phyloP scores from a whole-genome alignment of 2,888 invertebrate genomes.

The Suillia variegata region DNA sequence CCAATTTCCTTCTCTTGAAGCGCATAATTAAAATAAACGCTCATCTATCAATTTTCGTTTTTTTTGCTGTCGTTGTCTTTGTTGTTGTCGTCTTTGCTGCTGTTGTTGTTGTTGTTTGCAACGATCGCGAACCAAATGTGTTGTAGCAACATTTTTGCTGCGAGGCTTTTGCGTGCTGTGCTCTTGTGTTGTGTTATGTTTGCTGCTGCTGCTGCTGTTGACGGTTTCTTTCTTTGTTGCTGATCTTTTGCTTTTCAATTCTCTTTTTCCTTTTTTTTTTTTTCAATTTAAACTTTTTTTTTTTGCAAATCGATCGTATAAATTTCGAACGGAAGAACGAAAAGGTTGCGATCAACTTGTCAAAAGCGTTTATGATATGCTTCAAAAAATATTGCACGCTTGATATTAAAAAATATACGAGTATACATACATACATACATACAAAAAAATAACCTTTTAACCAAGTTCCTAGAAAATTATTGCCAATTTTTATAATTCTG shows the following conservation, averaged over 20 bases:
- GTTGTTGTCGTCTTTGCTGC: background rate
- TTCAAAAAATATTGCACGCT: slow-evolving; percentile 24
- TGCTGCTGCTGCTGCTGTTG: slow-evolving; percentile 1
- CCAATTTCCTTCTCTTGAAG: slow-evolving; percentile 26
- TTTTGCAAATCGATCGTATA: background rate
- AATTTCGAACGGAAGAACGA: background rate
- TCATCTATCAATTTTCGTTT: slow-evolving; percentile 23
- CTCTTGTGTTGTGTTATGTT: background rate
- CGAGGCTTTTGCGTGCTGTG: background rate
- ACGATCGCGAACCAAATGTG: background rate
- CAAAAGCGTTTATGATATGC: slow-evolving; percentile 30
- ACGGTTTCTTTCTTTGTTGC: slow-evolving; percentile 1
- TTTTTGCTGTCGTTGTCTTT: background rate
- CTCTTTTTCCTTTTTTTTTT: background rate
- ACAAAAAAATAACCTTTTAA: too few species aligned
- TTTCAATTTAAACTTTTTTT: too few species aligned
- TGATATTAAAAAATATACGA: slow-evolving; percentile 8
- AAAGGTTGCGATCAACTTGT: slow-evolving; percentile 23
- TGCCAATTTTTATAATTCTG: slow-evolving; percentile 18
- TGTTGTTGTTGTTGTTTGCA: too few species aligned
- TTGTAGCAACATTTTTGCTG: background rate
- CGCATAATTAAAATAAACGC: slow-evolving; percentile 32
- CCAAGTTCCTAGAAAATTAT: slow-evolving; percentile 30
- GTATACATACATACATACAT: too few species aligned
- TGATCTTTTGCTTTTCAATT: slow-evolving; percentile 5